Percentiles rank a stretch among this genome's conserved stretches.
These are phyloP conservation scores for Neoitamus cyanurus DNA, from an alignment of 2,888 invertebrate genomes.

Conservation along the genomic window DNA sequence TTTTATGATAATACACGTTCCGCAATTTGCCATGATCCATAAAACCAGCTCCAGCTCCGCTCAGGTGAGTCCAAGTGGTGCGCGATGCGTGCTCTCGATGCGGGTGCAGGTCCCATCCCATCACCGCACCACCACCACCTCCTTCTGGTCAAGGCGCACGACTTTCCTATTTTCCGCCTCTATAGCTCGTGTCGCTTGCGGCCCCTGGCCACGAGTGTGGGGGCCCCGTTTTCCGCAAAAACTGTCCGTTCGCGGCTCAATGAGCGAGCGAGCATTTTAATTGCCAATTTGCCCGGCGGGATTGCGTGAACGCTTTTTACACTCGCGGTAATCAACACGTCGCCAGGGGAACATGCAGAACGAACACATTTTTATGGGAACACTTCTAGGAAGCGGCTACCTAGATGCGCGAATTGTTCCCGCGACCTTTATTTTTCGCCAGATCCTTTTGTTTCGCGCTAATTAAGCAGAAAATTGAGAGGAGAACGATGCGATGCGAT, in stretches of 20 bases:
- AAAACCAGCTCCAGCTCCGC: conserved; percentile 29
- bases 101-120: neutral
- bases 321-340: conserved; percentile 36
- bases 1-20: conserved; percentile 50
- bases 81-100: neutral
- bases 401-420: conserved; percentile 28
- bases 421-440: neutral
- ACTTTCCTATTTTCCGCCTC: conserved; percentile 8
- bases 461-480: conserved; percentile 36
- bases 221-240: no score
- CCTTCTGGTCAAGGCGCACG: conserved; percentile 3
- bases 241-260: neutral
- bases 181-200: neutral
- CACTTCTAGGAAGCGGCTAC: conserved; percentile 39
- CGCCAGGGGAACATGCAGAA: conserved; percentile 40
- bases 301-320: conserved; percentile 27
- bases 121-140: neutral
- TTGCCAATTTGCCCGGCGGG: conserved; percentile 30
- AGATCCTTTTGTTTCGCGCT: conserved; percentile 16
- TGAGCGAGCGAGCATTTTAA: conserved; percentile 25
- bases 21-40: conserved; percentile 50
- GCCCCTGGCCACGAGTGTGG: no score
- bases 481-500: neutral
- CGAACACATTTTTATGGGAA: conserved; percentile 7
- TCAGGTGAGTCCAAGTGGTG: conserved; percentile 19